These are phyloP conservation scores for Physeter macrocephalus DNA, from an alignment of 2,113 vertebrate genomes.

Conservation along the genomic window DNA sequence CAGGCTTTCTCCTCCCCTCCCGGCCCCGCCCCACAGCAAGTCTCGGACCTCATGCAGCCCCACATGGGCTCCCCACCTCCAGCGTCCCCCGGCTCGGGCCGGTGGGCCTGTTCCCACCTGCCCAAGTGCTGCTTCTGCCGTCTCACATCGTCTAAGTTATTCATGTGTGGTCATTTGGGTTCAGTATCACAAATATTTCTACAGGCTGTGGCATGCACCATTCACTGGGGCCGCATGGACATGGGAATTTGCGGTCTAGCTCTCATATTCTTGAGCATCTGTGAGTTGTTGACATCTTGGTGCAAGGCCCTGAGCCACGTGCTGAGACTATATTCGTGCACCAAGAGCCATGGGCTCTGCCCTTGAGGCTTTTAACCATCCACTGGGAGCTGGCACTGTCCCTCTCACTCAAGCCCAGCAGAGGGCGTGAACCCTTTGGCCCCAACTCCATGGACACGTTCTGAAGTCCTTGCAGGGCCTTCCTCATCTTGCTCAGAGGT, in stretches of 20 bases:
- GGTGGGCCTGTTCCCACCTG: neutral
- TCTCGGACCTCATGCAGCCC: neutral
- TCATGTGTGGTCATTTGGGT: rapidly evolving
- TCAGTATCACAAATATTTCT: neutral
- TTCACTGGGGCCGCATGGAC: rapidly evolving
- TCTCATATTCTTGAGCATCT: rapidly evolving
- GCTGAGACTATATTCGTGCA: too few species aligned
- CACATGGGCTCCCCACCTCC: too few species aligned
- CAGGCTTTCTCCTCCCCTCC: too few species aligned
- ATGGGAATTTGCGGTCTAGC: rapidly evolving
- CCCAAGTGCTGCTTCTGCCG: neutral
- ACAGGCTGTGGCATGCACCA: rapidly evolving
- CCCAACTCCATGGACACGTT: rapidly evolving
- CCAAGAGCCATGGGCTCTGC: rapidly evolving
- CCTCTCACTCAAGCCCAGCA: neutral
- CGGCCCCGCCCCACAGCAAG: neutral
- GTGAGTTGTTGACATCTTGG: neutral
- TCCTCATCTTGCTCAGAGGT: neutral
- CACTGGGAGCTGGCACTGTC: rapidly evolving
- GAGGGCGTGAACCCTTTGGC: too few species aligned
- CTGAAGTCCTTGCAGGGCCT: neutral
- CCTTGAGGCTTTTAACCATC: neutral
- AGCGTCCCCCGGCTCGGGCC: neutral
- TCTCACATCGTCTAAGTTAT: neutral
- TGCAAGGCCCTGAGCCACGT: neutral